Evolutionary conservation across 2,797 vertebrate species (phyloP).

Genomic region (Urophycis tenuis): DNA sequence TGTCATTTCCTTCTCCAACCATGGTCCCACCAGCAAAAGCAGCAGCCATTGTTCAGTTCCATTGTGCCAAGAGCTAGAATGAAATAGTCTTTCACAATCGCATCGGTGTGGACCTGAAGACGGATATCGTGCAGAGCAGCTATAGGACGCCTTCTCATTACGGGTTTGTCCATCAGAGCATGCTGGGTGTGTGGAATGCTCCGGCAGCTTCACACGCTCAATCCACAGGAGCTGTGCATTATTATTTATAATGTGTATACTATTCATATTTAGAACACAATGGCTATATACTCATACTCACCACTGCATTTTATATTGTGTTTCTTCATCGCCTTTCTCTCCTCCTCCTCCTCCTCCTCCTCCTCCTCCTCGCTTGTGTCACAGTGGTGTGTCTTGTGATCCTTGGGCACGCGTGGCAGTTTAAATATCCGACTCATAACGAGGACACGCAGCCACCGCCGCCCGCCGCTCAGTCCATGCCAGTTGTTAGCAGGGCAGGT

Average conservation of each 20-base stretch:
- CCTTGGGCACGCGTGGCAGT: background rate
- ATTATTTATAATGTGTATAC: background rate
- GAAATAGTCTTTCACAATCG: background rate
- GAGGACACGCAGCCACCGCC: conserved; percentile 1
- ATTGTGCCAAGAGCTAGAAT: background rate
- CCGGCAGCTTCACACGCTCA: background rate
- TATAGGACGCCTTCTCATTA: background rate
- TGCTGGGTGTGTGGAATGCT: background rate
- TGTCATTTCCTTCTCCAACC: too few relatives aligned
- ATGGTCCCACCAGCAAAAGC: background rate
- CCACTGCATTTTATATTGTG: background rate
- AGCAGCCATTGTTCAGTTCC: background rate
- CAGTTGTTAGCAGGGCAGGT: conserved; percentile 38
- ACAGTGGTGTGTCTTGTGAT: background rate
- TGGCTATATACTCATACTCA: background rate
- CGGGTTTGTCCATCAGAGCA: background rate
- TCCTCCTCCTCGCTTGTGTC: background rate
- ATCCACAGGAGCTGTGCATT: background rate
- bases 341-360: background rate
- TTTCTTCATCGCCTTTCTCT: background rate
- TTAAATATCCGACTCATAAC: conserved; percentile 18
- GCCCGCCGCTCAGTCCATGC: conserved; percentile 47
- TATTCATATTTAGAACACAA: background rate
- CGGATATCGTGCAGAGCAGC: background rate
- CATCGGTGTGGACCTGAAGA: background rate